Evolutionary conservation across 2,113 vertebrate genomes (phyloP).

Genomic region (Smithornis capensis): DNA sequence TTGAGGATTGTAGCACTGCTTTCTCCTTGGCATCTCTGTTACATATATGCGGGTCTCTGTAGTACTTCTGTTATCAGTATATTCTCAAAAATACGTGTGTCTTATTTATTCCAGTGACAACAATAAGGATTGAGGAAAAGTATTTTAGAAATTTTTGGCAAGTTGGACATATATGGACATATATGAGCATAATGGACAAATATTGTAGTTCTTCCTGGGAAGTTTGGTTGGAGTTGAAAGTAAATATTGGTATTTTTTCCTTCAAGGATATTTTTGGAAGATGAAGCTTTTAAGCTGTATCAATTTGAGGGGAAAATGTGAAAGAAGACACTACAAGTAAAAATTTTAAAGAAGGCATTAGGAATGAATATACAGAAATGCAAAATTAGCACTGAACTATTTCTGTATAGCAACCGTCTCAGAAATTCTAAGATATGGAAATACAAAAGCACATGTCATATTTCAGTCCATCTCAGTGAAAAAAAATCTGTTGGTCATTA

Average conservation of each 20-base stretch:
- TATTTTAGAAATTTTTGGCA: neutral
- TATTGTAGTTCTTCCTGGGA: neutral
- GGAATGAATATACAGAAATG: neutral
- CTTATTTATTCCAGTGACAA: neutral
- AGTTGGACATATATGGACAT: too few species aligned
- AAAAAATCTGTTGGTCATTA: neutral
- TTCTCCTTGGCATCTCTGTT: neutral
- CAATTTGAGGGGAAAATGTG: neutral
- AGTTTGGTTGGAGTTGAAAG: neutral
- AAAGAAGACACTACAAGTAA: neutral
- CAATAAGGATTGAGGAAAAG: neutral
- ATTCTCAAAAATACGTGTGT: neutral
- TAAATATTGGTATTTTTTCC: neutral
- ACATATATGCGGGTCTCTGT: neutral
- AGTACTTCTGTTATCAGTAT: neutral
- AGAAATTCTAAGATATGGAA: neutral
- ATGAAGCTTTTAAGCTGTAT: neutral
- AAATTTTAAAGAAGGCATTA: neutral
- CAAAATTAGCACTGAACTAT: neutral
- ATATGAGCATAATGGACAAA: neutral
- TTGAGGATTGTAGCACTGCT: neutral
- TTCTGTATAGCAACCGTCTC: neutral
- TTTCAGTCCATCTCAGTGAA: neutral
- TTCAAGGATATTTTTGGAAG: neutral
- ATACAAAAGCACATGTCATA: neutral